Conservation (phyloP, 2,113 vertebrate genomes). For the Sander vitreus region DNA sequence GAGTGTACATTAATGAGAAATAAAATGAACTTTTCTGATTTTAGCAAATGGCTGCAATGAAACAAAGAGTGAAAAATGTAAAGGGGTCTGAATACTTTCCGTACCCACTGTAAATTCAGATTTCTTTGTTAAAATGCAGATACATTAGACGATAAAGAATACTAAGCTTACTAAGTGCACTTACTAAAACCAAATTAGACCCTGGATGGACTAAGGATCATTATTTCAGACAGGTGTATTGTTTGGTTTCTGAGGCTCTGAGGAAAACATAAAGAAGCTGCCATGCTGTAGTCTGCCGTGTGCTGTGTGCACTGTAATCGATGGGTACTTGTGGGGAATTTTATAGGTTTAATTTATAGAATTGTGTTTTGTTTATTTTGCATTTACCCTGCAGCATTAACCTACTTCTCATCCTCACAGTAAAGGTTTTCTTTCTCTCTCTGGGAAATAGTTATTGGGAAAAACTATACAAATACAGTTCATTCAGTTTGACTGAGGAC, state of each 20-base stretch:
- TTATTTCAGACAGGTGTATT: neutral
- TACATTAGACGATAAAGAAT: too few relatives aligned
- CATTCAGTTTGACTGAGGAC: neutral
- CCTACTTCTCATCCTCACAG: constrained; percentile 3
- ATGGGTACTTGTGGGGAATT: neutral
- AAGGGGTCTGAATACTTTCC: too few relatives aligned
- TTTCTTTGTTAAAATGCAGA: neutral
- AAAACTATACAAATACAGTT: neutral
- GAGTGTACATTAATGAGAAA: too few relatives aligned
- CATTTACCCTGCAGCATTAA: neutral
- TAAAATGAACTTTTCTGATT: too few relatives aligned
- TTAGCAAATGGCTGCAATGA: too few relatives aligned
- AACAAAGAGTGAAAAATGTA: too few relatives aligned
- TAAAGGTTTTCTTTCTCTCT: neutral
- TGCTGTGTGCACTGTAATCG: neutral
- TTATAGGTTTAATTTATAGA: too few relatives aligned
- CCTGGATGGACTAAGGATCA: neutral
- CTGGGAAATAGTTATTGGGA: neutral
- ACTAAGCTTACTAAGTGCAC: neutral
- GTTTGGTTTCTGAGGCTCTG: neutral
- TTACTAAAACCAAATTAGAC: neutral
- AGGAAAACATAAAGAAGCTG: neutral
- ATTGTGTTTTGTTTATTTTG: constrained; percentile 3
- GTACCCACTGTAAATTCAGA: too few relatives aligned
- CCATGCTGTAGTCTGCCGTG: neutral